Conservation (phyloP, 2,797 vertebrate species). For the Lepidocolaptes lacrymiger region DNA sequence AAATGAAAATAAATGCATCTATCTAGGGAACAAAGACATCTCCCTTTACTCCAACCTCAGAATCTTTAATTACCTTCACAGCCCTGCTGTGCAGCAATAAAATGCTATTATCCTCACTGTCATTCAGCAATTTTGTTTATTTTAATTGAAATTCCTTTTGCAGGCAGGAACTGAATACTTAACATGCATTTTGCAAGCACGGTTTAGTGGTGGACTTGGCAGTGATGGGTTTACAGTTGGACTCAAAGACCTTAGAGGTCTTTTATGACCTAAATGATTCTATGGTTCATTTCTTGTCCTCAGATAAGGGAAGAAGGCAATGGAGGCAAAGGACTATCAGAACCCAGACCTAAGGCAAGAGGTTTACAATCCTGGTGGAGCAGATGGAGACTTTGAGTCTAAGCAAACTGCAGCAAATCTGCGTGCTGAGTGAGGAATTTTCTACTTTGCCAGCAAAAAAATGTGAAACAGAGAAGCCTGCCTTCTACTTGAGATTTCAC, state of each 20-base stretch:
- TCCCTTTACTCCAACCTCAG: neutral
- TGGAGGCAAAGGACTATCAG: neutral
- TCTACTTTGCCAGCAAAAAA: constrained; percentile 33
- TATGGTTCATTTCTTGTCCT: neutral
- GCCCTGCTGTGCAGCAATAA: neutral
- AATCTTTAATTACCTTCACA: neutral
- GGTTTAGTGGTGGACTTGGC: neutral
- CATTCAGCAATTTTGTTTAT: neutral
- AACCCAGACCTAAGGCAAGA: neutral
- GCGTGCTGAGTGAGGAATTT: neutral
- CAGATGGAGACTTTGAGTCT: constrained; percentile 14
- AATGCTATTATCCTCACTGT: neutral
- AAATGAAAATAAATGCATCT: neutral
- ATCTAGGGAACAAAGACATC: neutral
- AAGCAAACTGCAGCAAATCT: constrained; percentile 16
- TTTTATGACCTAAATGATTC: neutral
- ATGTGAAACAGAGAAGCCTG: neutral
- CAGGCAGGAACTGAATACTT: neutral
- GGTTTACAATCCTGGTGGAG: neutral
- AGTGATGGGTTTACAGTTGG: neutral
- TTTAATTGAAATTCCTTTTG: neutral
- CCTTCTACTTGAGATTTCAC: neutral
- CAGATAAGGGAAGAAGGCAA: neutral
- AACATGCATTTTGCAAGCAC: neutral
- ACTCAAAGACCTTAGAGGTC: neutral